A percentile compares a stretch with the other conserved stretches of the same genome.
Conservation (phyloP, 2,888 invertebrate genomes). For the Macaria notata region DNA sequence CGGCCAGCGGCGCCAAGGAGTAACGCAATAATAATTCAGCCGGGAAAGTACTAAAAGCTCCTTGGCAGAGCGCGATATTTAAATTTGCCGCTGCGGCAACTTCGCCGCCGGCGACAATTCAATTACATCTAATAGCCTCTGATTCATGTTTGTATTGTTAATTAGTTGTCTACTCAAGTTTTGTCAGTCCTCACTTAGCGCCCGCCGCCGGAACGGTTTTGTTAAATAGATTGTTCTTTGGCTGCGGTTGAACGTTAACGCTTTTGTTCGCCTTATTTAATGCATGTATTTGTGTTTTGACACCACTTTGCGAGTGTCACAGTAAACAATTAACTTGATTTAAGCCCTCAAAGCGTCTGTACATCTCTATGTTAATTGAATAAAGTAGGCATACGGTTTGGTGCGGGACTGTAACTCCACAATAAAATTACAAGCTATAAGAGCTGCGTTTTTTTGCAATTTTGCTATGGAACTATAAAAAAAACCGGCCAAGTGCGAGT, state of each 20-base stretch:
- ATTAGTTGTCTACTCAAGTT: slow-evolving; percentile 80
- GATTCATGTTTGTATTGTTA: slow-evolving; percentile 83
- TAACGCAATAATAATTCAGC: slow-evolving; percentile 49
- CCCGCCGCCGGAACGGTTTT: slow-evolving; percentile 54
- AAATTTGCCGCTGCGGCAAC: slow-evolving; percentile 74
- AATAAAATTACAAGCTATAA: too few relatives aligned
- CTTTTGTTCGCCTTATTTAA: slow-evolving; percentile 64
- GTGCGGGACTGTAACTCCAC: too few relatives aligned
- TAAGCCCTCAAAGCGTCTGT: slow-evolving; percentile 3
- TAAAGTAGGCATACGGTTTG: too few relatives aligned
- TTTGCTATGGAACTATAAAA: too few relatives aligned
- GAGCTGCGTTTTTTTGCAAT: too few relatives aligned
- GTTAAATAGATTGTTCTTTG: slow-evolving; percentile 71
- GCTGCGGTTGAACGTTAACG: slow-evolving; percentile 54
- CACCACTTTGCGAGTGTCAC: slow-evolving; percentile 30
- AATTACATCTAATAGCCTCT: slow-evolving; percentile 82
- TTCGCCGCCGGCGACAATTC: slow-evolving; percentile 77
- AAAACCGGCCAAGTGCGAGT: too few relatives aligned
- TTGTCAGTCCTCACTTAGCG: slow-evolving; percentile 77
- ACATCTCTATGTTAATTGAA: neutral
- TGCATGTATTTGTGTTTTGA: slow-evolving; percentile 47
- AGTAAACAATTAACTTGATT: slow-evolving; percentile 30
- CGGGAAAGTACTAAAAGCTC: slow-evolving; percentile 60
- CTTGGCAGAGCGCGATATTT: slow-evolving; percentile 74
- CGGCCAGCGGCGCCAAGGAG: slow-evolving; percentile 34